Evolutionary conservation across 2,888 invertebrate species (phyloP).

Genomic region (Thecocarcelia acutangulata): DNA sequence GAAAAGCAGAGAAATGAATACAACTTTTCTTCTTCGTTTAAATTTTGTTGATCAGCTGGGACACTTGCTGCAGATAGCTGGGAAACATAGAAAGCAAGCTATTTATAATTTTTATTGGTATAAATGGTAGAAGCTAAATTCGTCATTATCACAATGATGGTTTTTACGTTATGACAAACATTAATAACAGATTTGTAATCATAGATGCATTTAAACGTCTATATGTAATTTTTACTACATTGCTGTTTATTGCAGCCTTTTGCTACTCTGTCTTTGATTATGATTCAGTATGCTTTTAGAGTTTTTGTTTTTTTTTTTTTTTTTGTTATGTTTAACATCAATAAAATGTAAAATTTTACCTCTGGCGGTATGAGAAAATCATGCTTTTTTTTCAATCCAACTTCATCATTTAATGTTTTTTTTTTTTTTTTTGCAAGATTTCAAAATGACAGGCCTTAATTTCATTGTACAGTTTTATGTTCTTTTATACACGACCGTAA

Average conservation of each 20-base stretch:
- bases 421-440: constrained; percentile 8
- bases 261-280: constrained; percentile 16
- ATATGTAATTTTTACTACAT: neutral
- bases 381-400: constrained; percentile 1
- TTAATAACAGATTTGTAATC: no score
- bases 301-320: constrained; percentile 1
- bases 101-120: no score
- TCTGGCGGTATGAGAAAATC: constrained; percentile 48
- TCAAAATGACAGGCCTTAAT: constrained; percentile 51
- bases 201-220: neutral
- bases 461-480: constrained; percentile 4
- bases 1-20: no score
- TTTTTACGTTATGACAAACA: no score
- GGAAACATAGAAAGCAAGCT: no score
- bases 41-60: no score
- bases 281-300: constrained; percentile 39
- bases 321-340: constrained; percentile 22
- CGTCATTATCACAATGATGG: no score
- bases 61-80: no score
- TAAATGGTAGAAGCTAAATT: no score
- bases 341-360: constrained; percentile 36
- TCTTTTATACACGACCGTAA: constrained; percentile 5
- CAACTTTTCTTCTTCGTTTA: no score
- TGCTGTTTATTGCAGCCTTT: neutral
- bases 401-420: constrained; percentile 10